Percentiles rank a stretch among this genome's conserved stretches.
These are phyloP conservation scores for Acleris sparsana DNA, from an alignment of 2,888 invertebrate genomes.

Conservation along the genomic window DNA sequence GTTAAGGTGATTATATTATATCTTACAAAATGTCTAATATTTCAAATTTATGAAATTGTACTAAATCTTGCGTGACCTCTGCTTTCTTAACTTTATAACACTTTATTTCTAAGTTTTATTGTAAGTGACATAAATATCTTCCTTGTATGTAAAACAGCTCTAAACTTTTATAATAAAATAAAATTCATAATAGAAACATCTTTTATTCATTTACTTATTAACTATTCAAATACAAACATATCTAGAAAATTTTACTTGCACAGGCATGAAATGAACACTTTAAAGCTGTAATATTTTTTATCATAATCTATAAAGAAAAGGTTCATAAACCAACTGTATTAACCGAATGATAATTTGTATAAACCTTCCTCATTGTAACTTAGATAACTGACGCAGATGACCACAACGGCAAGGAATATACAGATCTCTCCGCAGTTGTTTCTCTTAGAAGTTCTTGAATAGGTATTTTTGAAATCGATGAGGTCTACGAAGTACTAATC, in stretches of 20 bases:
- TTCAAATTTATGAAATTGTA: neutral
- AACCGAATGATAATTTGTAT: too few species aligned
- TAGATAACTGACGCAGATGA: too few species aligned
- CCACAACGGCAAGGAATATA: too few species aligned
- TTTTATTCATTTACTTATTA: constrained; percentile 2
- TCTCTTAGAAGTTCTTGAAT: too few species aligned
- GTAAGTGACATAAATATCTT: neutral
- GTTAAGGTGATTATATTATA: neutral
- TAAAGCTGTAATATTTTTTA: too few species aligned
- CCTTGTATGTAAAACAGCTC: neutral
- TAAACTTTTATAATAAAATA: neutral
- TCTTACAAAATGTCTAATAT: neutral
- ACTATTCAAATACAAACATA: neutral
- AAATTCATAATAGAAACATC: neutral
- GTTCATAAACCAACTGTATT: too few species aligned
- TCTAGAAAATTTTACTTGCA: neutral
- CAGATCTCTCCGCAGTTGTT: too few species aligned
- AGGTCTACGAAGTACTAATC: too few species aligned
- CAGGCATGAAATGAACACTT: too few species aligned
- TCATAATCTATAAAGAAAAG: too few species aligned
- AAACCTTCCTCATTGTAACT: too few species aligned
- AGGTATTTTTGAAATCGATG: too few species aligned
- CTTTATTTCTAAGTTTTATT: constrained; percentile 1
- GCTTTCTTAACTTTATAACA: neutral
- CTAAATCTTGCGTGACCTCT: neutral